Evolutionary conservation across 2,113 vertebrate species (phyloP), one percentile per base, ranked within the genome.

Genomic region (Rana temporaria): DNA sequence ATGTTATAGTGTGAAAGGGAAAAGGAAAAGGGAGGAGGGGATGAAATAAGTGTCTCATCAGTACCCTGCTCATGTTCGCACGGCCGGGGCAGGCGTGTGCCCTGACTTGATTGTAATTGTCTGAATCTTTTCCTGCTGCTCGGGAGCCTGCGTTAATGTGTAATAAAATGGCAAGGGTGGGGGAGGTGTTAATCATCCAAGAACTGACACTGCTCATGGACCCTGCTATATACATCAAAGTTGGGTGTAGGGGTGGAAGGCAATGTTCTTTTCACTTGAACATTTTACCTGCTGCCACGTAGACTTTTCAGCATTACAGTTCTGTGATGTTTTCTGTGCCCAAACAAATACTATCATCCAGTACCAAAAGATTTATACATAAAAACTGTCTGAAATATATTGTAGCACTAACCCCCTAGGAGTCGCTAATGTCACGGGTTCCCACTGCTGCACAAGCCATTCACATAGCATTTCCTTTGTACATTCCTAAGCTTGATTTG

Each of bases 101-200:
- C 96, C 97, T 98, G 97, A 98, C 97, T 98, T 99, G 97, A 99
- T 99, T 99, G 97, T 99, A 99, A 99, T 99, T 99, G 98, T 97
- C 94, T 96, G 96, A 99, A 98, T 99, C 97, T 94, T 93, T 96
- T 98, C 98, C 98, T 92, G 97, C 96, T 97, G 97, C 96, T 99
- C 96, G 87, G 93, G 91, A 93, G 93, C 93, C 89, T 92, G 93
- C 91, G 90, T 93, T 94, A 94, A 97, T 96, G 95, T 96, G 96
- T 97, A 97, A 97, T 97, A 97, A 96, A 98, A 95, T 97, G 94
- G 96, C 94, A 95, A 96, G 92, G 92, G 53, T 68, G 81, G 81
- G 92, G 91, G 92, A 91, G 94, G 91, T 95, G 94, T 94, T 95
- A 95, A 95, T 94, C 94, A 94, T 95, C 94, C 92, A 91, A 93